These are phyloP conservation scores for Potamarius usumacintae DNA, from an alignment of 2,113 vertebrate genomes.

Conservation along the genomic window DNA sequence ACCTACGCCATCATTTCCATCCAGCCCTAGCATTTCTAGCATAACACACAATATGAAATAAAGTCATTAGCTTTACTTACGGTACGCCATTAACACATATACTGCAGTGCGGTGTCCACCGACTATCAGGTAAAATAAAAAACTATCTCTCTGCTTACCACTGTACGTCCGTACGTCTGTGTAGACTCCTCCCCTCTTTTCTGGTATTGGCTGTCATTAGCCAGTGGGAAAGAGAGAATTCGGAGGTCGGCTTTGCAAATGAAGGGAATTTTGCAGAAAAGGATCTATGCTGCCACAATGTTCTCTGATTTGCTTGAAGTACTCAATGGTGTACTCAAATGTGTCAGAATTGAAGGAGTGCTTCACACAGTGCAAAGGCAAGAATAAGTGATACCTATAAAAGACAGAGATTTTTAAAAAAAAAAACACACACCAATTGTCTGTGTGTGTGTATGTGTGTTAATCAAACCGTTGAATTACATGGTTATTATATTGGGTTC, in stretches of 20 bases:
- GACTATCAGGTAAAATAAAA: slow-evolving; percentile 81
- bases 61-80: slow-evolving; percentile 77
- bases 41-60: slow-evolving; percentile 29
- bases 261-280: slow-evolving; percentile 73
- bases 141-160: slow-evolving; percentile 76
- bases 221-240: slow-evolving; percentile 75
- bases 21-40: not conserved
- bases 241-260: slow-evolving; percentile 72
- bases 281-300: slow-evolving; percentile 74
- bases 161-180: slow-evolving; percentile 74
- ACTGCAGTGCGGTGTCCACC: slow-evolving; percentile 81
- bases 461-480: not conserved
- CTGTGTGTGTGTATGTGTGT: not conserved
- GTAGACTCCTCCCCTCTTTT: slow-evolving; percentile 73
- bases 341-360: slow-evolving; percentile 55
- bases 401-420: not conserved
- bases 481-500: not conserved
- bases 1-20: not conserved
- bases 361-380: slow-evolving; percentile 57
- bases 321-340: slow-evolving; percentile 66
- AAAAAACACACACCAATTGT: not conserved
- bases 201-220: slow-evolving; percentile 76
- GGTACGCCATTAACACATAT: slow-evolving; percentile 80
- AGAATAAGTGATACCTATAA: slow-evolving; percentile 67
- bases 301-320: slow-evolving; percentile 69